These are phyloP conservation scores for Archilochus colubris DNA, from an alignment of 2,113 vertebrate genomes.

Conservation along the genomic window DNA sequence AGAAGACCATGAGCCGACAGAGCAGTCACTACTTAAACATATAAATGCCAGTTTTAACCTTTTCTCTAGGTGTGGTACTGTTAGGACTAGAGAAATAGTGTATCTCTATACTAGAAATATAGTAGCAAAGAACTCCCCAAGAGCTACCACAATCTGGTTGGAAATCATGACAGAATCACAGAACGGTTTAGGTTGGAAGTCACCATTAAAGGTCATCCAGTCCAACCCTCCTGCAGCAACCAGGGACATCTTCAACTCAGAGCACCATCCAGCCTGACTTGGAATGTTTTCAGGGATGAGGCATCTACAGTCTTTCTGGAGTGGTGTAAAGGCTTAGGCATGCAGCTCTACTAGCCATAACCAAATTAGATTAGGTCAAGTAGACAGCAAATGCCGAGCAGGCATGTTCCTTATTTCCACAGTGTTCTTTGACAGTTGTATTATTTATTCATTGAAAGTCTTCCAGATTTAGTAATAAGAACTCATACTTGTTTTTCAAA, in stretches of 20 bases:
- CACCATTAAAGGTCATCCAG: background rate
- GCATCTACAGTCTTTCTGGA: background rate
- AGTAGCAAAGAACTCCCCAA: background rate
- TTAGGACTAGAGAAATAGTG: background rate
- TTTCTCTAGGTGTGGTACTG: background rate
- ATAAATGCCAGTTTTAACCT: background rate
- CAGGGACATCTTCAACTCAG: background rate
- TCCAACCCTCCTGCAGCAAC: background rate
- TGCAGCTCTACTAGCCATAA: background rate
- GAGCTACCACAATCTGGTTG: background rate
- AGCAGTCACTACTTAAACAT: background rate
- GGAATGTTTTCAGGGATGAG: background rate
- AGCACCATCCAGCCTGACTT: rapidly evolving
- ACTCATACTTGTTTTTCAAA: background rate
- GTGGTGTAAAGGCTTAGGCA: background rate
- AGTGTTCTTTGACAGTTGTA: background rate
- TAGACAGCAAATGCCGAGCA: background rate
- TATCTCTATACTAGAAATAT: background rate
- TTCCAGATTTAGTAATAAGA: background rate
- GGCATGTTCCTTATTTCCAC: background rate
- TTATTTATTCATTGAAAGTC: background rate
- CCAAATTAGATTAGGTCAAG: background rate
- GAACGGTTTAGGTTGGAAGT: background rate
- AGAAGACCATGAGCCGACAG: background rate
- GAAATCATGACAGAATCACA: background rate